These are phyloP conservation scores for Cepaea nemoralis DNA, from an alignment of 1,140 invertebrate species.

Conservation along the genomic window DNA sequence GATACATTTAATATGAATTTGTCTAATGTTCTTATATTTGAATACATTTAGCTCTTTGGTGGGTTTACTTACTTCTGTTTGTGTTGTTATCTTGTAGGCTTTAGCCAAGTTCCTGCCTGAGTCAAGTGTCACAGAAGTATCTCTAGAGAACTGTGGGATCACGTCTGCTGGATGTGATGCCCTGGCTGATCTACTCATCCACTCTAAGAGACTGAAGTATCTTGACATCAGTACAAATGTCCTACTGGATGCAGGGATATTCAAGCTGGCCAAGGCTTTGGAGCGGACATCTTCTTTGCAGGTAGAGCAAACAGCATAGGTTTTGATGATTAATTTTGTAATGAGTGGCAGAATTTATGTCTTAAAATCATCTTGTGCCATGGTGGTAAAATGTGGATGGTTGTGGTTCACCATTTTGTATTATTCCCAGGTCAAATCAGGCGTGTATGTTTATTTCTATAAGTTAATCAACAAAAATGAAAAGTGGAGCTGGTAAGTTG, in stretches of 20 bases:
- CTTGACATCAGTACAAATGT: slow-evolving; percentile 68
- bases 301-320: not conserved
- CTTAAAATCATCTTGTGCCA: no score
- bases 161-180: slow-evolving; percentile 56
- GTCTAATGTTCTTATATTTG: not conserved
- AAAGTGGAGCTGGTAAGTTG: no score
- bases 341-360: no score
- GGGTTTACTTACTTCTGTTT: not conserved
- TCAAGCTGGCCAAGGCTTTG: slow-evolving; percentile 60
- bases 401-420: no score
- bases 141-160: slow-evolving; percentile 68
- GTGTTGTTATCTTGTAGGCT: slow-evolving; percentile 54
- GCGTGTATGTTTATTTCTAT: no score
- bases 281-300: slow-evolving; percentile 62
- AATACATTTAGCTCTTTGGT: not conserved
- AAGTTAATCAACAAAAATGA: no score
- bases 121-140: slow-evolving; percentile 57
- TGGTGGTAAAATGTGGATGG: no score
- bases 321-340: no score
- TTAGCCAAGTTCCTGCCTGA: slow-evolving; percentile 60
- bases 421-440: no score
- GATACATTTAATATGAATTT: no score
- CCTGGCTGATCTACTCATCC: slow-evolving; percentile 60
- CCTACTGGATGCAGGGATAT: slow-evolving; percentile 61
- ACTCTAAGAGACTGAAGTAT: slow-evolving; percentile 60